A percentile compares a stretch with the other conserved stretches of the same genome.
Conservation (phyloP, 2,888 invertebrate genomes). For the Rhingia rostrata region DNA sequence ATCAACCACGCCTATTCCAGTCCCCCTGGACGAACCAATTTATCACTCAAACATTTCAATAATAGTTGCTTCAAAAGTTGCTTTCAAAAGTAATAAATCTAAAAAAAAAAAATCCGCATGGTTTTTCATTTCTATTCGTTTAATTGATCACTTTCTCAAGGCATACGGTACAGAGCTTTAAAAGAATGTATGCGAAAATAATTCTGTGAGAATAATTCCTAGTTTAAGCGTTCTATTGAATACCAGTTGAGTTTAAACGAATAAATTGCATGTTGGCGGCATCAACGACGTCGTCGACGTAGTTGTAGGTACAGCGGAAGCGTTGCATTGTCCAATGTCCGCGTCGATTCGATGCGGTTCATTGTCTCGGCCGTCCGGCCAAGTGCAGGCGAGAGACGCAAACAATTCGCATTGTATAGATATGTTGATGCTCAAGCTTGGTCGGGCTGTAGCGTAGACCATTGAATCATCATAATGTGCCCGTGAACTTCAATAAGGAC, state of each 20-base stretch:
- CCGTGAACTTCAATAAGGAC: constrained; percentile 63
- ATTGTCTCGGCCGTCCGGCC: constrained; percentile 48
- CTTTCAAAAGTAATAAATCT: too few relatives aligned
- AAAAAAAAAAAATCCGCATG: too few relatives aligned
- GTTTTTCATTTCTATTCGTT: too few relatives aligned
- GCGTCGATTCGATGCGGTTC: constrained; percentile 31
- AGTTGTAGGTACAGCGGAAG: constrained; percentile 35
- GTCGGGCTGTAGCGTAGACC: background rate
- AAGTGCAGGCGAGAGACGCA: constrained; percentile 40
- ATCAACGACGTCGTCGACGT: constrained; percentile 11
- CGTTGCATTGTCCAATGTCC: constrained; percentile 31
- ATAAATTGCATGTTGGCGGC: constrained; percentile 51
- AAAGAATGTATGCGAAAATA: background rate
- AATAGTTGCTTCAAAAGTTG: too few relatives aligned
- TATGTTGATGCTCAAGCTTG: background rate
- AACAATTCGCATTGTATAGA: constrained; percentile 27
- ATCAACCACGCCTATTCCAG: too few relatives aligned
- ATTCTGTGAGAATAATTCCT: constrained; percentile 3
- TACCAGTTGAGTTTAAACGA: constrained; percentile 48
- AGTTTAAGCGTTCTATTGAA: constrained; percentile 42
- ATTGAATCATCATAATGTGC: constrained; percentile 30
- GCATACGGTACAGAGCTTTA: constrained; percentile 1
- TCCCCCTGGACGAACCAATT: too few relatives aligned
- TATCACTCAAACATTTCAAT: too few relatives aligned
- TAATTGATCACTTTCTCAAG: constrained; percentile 8